Evolutionary conservation across 2,888 invertebrate species (phyloP), one percentile per base, ranked within the genome.

Genomic region (Cephus rjabovi): DNA sequence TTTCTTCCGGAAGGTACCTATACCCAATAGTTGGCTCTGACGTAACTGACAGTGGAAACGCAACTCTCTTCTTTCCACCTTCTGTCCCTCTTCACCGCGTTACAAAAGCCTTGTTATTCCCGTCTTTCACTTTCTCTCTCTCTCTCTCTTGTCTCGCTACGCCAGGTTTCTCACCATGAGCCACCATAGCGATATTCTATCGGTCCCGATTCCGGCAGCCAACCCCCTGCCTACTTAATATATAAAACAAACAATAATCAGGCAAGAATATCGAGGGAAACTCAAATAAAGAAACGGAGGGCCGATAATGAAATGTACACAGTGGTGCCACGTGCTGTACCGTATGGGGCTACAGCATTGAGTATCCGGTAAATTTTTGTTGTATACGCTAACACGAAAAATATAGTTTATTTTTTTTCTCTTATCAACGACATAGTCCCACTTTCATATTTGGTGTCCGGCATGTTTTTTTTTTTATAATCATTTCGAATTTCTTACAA

Each of bases 281-380:
- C 77, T 75, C 80, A 79, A 79, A 79, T 76, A 77, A 69, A 74
- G 76, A 77, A 56, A 69, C 33, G 35, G 37, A 73, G 74, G 77
- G 37, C 74, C 74, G 79, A 76, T 81, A 81, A 81, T 78, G 80
- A 78, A 81, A 81, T 76, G 79, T 81, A 82, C 78, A 80, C 82
- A 79, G 76, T 70, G 73, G 70, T 75, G 76, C 56, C 23, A 56
- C 56, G 56, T 56, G 56, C 56, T 56, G 56, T 56, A 56, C 23
- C 23, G 37, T 37, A 37, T 37, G 12, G 12, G 12, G 37, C 9
- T 6, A 56, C 6, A 56, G 56, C 23, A 15, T 2, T 56, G 56
- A 56, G 56, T 56, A 56, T 56, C 56, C 56, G 23, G 23, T 56
- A 23, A 23, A 23, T 9, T 56, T 56, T 23, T 9, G 12, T 23